Conservation (phyloP, 2,113 vertebrate species). For the Pithys albifrons region DNA sequence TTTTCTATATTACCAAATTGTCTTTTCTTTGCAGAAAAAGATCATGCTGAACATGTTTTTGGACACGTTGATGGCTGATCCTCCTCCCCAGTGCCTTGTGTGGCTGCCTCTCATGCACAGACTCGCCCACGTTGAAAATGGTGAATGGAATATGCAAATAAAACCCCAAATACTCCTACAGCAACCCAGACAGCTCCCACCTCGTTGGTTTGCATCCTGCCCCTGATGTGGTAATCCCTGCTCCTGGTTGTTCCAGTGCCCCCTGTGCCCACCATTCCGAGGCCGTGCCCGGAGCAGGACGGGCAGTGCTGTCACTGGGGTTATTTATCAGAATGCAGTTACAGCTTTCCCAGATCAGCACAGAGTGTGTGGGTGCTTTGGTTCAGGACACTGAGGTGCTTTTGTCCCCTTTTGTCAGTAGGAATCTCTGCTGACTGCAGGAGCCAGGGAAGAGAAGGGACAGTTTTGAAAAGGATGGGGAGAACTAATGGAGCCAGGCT, state of each 20-base stretch:
- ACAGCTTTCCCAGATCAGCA: neutral
- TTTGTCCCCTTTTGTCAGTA: neutral
- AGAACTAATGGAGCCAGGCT: neutral
- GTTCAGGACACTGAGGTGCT: neutral
- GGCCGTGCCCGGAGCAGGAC: neutral
- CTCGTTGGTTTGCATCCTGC: neutral
- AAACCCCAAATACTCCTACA: too few relatives aligned
- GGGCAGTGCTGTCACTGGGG: rapidly evolving
- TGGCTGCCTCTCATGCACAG: conserved; percentile 98
- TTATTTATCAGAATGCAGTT: neutral
- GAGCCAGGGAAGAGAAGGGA: neutral
- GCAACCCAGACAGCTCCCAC: too few relatives aligned
- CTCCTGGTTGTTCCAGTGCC: rapidly evolving
- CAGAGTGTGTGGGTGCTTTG: too few relatives aligned
- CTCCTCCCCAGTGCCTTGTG: conserved; percentile 97
- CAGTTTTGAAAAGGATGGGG: neutral
- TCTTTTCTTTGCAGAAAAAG: conserved; percentile 86
- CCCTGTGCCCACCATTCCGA: rapidly evolving
- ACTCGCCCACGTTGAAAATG: conserved; percentile 97
- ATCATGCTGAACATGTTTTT: conserved; percentile 93
- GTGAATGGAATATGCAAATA: conserved; percentile 56
- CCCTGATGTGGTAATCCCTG: neutral
- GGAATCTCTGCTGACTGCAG: neutral
- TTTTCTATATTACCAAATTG: neutral
- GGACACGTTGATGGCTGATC: conserved; percentile 95